Base-by-base conservation (phyloP, 2,888 invertebrate species). In the Drosophila paranaensis region DNA sequence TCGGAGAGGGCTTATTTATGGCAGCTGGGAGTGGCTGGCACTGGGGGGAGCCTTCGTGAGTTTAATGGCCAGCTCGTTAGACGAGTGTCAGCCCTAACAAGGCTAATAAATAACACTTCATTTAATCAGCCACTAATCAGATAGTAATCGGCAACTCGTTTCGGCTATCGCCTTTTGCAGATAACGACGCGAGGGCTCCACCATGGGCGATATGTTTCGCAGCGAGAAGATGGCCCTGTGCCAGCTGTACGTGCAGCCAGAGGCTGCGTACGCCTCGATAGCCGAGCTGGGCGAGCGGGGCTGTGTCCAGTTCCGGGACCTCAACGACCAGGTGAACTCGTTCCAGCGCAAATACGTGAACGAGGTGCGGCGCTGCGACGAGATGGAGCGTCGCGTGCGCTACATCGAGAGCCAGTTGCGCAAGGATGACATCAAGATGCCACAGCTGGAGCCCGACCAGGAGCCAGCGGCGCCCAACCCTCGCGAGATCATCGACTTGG, bases 191-290 rank as follows among this genome's bases (percentile, higher is more conserved):
- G 30, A 56, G 57, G 51, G 62, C 68, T 55, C n/a, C 83, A 83
- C 33, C 62, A 96, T 96, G 96, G 96, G 96, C 93, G 94, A 96
- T 86, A 95, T 97, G 94, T 97, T 97, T 93, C 95, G 97, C 74
- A 97, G 97, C 93, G 97, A 97, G 92, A 95, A 97, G 93, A 98
- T 98, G 97, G 95, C 96, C 71, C 93, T 97, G 88, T 97, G 97
- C 94, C 98, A 98, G 94, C 95, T 98, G 93, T 98, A 98, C 94
- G 96, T 98, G 88, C 98, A 98, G 93, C 97, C 98, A 25, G 98
- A 98, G 93, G 97, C 98, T 39, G 98, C 98, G 0, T 99, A 98
- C 93, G 96, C 96, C 82, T 97, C 97, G 79, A 96, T 98, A 72
- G 97, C 98, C 3, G 98, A 98, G 93, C 94, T 99, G 72, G 98